Percentiles rank a stretch among this genome's conserved stretches.
Evolutionary conservation across 2,797 vertebrate species (phyloP).

Genomic region (Myotis planiceps): DNA sequence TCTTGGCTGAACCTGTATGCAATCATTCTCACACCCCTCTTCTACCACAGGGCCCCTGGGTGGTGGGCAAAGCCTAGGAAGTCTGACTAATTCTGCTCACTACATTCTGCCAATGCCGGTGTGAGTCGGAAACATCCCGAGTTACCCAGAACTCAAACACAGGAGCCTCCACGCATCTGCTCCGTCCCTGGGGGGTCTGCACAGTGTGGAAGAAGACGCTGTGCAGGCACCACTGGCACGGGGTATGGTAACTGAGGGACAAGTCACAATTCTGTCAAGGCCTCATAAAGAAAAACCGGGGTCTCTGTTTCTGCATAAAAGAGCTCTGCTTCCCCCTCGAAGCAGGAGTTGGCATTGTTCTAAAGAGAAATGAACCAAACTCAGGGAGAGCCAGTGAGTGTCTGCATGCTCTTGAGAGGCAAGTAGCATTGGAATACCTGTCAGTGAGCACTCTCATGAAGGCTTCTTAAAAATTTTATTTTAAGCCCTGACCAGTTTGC

Average conservation of each 20-base stretch:
- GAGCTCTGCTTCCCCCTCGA: neutral
- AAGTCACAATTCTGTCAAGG: neutral
- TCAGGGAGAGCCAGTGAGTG: neutral
- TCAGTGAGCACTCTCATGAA: neutral
- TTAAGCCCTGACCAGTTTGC: too few species aligned
- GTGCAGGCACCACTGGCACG: neutral
- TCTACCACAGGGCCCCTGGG: rapidly evolving
- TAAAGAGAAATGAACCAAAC: neutral
- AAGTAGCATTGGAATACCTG: neutral
- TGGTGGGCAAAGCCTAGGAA: neutral
- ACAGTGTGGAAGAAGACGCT: neutral
- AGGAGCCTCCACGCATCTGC: neutral
- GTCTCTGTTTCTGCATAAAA: neutral
- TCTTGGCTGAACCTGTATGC: neutral
- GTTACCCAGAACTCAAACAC: neutral
- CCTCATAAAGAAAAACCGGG: neutral
- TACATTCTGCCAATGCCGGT: neutral
- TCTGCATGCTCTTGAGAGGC: neutral
- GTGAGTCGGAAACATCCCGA: neutral
- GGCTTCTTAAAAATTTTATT: constrained; percentile 18
- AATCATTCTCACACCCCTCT: neutral
- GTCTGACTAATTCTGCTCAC: neutral
- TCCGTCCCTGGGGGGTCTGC: neutral
- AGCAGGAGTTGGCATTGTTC: neutral
- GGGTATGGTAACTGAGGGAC: neutral